These are phyloP conservation scores for Drosophila fulvimacula DNA, from an alignment of 2,888 invertebrate species.

Conservation along the genomic window DNA sequence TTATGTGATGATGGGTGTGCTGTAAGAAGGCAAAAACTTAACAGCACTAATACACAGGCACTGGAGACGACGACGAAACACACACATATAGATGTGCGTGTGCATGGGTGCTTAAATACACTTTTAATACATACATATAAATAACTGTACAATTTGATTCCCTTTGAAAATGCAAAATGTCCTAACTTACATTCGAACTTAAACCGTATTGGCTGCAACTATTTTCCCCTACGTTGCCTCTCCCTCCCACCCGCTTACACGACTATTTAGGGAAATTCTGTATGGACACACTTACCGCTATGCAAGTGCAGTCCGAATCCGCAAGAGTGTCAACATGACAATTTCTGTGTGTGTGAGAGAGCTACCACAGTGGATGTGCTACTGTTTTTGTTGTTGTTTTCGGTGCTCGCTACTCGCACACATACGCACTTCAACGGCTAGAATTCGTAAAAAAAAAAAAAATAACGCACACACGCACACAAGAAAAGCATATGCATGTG, in stretches of 20 bases:
- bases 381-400: conserved; percentile 39
- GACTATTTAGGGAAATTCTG: conserved; percentile 11
- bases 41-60: conserved; percentile 24
- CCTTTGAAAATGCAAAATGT: conserved; percentile 11
- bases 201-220: conserved; percentile 15
- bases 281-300: conserved; percentile 57
- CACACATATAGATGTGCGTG: too few species aligned
- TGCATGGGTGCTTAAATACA: conserved; percentile 1
- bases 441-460: conserved; percentile 44
- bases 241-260: neutral
- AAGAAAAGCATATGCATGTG: conserved; percentile 20
- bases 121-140: conserved; percentile 2
- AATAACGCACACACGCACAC: conserved; percentile 31
- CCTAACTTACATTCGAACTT: conserved; percentile 31
- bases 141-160: conserved; percentile 17
- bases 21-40: conserved; percentile 34
- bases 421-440: conserved; percentile 38
- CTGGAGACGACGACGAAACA: conserved; percentile 7
- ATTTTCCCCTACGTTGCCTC: neutral
- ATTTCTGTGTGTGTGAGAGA: conserved; percentile 21
- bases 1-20: conserved; percentile 31
- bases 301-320: conserved; percentile 53
- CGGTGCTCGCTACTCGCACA: conserved; percentile 29
- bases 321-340: conserved; percentile 48
- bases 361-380: conserved; percentile 22